Base-by-base conservation (phyloP, 2,113 vertebrate species). In the Albula glossodonta region DNA sequence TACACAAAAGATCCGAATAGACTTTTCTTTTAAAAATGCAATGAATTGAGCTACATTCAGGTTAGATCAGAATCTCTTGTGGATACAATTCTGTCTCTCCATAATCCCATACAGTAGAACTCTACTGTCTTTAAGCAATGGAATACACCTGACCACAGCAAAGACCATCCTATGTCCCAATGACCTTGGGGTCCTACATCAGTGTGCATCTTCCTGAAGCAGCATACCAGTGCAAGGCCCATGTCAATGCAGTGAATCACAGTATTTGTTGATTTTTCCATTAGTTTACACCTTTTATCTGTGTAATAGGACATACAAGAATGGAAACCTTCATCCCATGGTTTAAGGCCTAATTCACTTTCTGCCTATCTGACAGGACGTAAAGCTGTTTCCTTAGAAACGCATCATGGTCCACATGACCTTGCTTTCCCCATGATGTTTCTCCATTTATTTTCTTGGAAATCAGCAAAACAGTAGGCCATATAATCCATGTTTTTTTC, bases 171-270 rank as follows among this genome's bases (percentile, higher is more conserved):
- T 53, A 74, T n/a, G 9, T 74, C 4, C 70, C 70, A 31, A 31
- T n/a, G 8, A 22, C 63, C 63, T 6, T 70, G 17, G 19, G 63
- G 63, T 70, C 22, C n/a, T 9, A 9, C n/a, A 9, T n/a, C 63
- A 70, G 17, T n/a, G 19, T 13, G 4, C 77, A 51, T 31, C 51
- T 4, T 31, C 88, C 85, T 85, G 83, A 88, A 88, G 86, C 87
- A 50, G 80, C 85, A 87, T 87, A 87, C 66, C 10, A 84, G 80
- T 83, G 83, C 82, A 86, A 77, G 49, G 19, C 70, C 22, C 70
- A 70, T 56, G 52, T 53, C 52, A 78, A 86, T 78, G 48, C 51
- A 78, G 19, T 74, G 84, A 80, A 11, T 60, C 80, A 88, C 89
- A 83, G 78, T 51, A 83, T 83, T 63, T 83, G 41, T 82, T 49